phyloP scores from a whole-genome alignment of 2,888 invertebrate genomes.

The Apotomis betuletana region DNA sequence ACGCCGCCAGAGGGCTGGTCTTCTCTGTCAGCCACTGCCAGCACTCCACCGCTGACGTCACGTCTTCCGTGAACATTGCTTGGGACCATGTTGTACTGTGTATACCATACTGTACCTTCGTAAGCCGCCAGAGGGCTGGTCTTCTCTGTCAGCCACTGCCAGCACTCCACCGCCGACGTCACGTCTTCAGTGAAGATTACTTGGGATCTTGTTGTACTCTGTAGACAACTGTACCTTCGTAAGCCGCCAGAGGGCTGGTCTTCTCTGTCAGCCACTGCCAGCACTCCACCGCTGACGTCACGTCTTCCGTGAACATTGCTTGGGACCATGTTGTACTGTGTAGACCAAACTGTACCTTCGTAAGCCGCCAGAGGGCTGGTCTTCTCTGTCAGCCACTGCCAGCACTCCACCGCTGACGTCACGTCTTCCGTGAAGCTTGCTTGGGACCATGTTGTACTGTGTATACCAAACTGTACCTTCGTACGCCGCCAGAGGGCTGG shows the following conservation, averaged over 20 bases:
- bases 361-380: constrained; percentile 94
- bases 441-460: constrained; percentile 89
- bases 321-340: constrained; percentile 88
- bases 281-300: constrained; percentile 96
- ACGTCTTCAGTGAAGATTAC: too few species aligned
- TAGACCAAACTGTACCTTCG: constrained; percentile 84
- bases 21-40: too few species aligned
- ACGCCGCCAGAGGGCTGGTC: too few species aligned
- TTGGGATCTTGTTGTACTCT: too few species aligned
- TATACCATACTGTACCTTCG: too few species aligned
- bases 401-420: constrained; percentile 96
- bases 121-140: too few species aligned
- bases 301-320: constrained; percentile 94
- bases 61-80: too few species aligned
- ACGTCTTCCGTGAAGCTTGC: constrained; percentile 95
- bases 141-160: too few species aligned
- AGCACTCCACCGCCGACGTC: too few species aligned
- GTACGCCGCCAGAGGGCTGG: constrained; percentile 93
- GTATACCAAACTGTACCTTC: constrained; percentile 84
- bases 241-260: constrained; percentile 93
- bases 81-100: too few species aligned
- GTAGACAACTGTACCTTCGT: constrained; percentile 84
- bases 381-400: constrained; percentile 96
- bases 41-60: too few species aligned
- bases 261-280: constrained; percentile 97